Conservation (phyloP, 2,888 invertebrate species). For the Tipula unca region DNA sequence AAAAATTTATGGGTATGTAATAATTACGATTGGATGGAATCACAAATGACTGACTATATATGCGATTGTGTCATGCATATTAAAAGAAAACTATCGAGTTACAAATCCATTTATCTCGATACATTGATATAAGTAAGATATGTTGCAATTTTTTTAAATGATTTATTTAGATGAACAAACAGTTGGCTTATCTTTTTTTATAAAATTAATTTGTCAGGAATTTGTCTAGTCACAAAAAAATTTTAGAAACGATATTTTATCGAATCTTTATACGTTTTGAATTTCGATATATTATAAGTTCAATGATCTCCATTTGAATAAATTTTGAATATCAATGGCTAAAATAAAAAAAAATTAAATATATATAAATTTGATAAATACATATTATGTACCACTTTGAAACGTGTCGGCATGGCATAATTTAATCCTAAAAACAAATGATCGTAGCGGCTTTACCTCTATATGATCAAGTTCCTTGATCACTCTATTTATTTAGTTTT, state of each 20-base stretch:
- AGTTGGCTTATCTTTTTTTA: background rate
- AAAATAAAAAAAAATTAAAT: too few relatives aligned
- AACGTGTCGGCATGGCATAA: too few relatives aligned
- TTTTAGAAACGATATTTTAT: background rate
- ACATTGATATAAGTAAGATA: background rate
- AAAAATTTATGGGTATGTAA: background rate
- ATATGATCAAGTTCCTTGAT: too few relatives aligned
- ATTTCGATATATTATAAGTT: too few relatives aligned
- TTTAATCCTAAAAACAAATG: too few relatives aligned
- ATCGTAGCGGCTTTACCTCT: too few relatives aligned
- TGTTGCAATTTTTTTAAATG: background rate
- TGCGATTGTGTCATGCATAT: background rate
- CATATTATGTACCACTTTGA: too few relatives aligned
- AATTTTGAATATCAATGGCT: too few relatives aligned
- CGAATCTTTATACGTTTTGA: too few relatives aligned
- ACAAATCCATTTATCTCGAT: background rate
- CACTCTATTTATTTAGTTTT: too few relatives aligned
- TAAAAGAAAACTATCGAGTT: background rate
- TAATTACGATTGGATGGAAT: background rate
- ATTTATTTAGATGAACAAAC: background rate
- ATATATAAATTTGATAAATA: too few relatives aligned
- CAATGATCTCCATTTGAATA: too few relatives aligned
- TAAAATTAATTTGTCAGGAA: background rate
- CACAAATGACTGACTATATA: background rate
- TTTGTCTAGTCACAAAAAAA: background rate